A percentile compares a stretch with the other conserved stretches of the same genome.
These are phyloP conservation scores for Oligia strigilis DNA, from an alignment of 2,888 invertebrate genomes.

Conservation along the genomic window DNA sequence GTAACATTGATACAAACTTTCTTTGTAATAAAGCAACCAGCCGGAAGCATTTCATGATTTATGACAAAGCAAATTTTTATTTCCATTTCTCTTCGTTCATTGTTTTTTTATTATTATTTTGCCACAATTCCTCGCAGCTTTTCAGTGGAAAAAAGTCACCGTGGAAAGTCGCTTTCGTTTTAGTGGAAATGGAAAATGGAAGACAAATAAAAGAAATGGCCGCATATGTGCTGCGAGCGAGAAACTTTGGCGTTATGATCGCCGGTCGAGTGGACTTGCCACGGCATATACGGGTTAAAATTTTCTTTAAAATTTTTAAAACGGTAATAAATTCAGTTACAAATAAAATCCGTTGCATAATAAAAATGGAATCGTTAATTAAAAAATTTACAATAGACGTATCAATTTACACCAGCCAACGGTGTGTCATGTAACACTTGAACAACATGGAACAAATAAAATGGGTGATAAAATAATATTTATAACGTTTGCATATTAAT, in stretches of 20 bases:
- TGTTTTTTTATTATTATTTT: slow-evolving; percentile 87
- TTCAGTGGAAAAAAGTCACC: slow-evolving; percentile 84
- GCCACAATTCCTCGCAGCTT: slow-evolving; percentile 86
- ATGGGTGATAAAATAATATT: slow-evolving; percentile 18
- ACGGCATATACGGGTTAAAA: slow-evolving; percentile 41
- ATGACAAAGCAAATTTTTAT: slow-evolving; percentile 90
- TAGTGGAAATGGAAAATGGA: slow-evolving; percentile 87
- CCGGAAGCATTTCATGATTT: slow-evolving; percentile 89
- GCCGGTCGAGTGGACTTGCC: slow-evolving; percentile 61
- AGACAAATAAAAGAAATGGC: slow-evolving; percentile 81
- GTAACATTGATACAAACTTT: slow-evolving; percentile 86
- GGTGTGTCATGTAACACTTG: slow-evolving; percentile 13
- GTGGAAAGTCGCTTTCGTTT: slow-evolving; percentile 88
- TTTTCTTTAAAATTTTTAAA: slow-evolving; percentile 5
- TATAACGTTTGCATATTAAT: slow-evolving; percentile 23
- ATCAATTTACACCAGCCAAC: slow-evolving; percentile 31
- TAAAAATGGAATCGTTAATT: slow-evolving; percentile 10
- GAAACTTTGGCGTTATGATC: slow-evolving; percentile 79
- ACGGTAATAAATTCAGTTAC: background rate
- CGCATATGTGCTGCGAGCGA: slow-evolving; percentile 83
- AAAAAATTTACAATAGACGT: slow-evolving; percentile 20
- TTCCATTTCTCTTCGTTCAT: slow-evolving; percentile 87
- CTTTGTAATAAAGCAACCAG: slow-evolving; percentile 86
- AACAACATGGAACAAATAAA: slow-evolving; percentile 19
- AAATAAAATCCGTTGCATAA: background rate